These are phyloP conservation scores for Trichosurus vulpecula DNA, from an alignment of 2,797 vertebrate species.

Conservation along the genomic window DNA sequence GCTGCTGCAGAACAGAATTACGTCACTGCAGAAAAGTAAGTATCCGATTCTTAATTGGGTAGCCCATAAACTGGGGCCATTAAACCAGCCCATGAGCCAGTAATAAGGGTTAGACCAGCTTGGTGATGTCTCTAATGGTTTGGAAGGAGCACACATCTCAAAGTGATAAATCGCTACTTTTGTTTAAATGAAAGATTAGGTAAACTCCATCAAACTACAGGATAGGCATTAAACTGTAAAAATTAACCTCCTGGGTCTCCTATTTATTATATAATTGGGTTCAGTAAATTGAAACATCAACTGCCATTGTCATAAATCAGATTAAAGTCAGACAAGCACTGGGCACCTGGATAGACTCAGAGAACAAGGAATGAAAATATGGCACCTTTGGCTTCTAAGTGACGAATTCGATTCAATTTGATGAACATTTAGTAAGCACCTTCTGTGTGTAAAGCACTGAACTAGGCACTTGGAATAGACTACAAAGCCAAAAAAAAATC, in stretches of 20 bases:
- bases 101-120: not conserved
- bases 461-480: not conserved
- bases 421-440: not conserved
- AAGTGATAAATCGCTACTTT: not conserved
- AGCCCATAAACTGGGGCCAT: fast-evolving
- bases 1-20: constrained; percentile 70
- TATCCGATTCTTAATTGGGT: not conserved
- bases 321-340: constrained; percentile 14
- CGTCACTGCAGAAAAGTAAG: constrained; percentile 79
- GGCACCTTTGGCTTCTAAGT: constrained; percentile 18
- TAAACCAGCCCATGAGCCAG: not conserved
- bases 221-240: constrained; percentile 22
- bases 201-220: constrained; percentile 16
- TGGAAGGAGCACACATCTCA: fast-evolving
- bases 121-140: not conserved
- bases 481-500: not conserved
- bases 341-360: constrained; percentile 1
- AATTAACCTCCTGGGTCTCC: constrained; percentile 28
- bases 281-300: constrained; percentile 47
- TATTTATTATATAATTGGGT: constrained; percentile 32
- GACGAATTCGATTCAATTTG: not conserved
- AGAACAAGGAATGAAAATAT: not conserved
- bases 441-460: not conserved
- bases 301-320: constrained; percentile 36
- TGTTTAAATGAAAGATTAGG: constrained; percentile 53